phyloP scores from a whole-genome alignment of 2,888 invertebrate genomes.

The Hetaerina titia region DNA sequence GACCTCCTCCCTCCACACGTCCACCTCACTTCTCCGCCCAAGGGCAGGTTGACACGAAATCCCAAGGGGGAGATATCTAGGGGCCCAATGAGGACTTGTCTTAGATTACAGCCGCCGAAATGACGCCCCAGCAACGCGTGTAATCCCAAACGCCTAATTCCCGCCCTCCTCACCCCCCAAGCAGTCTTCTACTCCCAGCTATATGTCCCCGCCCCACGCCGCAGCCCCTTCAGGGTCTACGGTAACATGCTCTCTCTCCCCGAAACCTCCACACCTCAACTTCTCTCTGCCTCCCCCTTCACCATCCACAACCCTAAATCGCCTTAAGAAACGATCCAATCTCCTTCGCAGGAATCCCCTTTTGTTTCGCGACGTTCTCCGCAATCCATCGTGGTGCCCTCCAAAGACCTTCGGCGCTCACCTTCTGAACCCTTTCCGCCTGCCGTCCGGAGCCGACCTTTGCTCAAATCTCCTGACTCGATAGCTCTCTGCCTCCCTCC shows the following conservation, averaged over 20 bases:
- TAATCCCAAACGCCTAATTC: conserved; percentile 32
- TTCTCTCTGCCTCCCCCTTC: not conserved
- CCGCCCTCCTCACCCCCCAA: not conserved
- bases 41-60: not conserved
- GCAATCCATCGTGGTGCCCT: conserved; percentile 14
- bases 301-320: not conserved
- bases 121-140: conserved; percentile 27
- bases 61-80: conserved; percentile 27
- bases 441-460: not conserved
- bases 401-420: not conserved
- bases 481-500: not conserved
- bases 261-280: not conserved
- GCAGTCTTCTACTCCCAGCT: not conserved
- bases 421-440: not conserved
- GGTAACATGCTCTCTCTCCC: not conserved
- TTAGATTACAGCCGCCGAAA: conserved; percentile 39
- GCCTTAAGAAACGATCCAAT: conserved; percentile 35
- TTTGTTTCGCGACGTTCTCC: conserved; percentile 24
- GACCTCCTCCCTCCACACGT: not conserved
- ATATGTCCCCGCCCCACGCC: not conserved
- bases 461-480: not conserved
- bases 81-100: conserved; percentile 14
- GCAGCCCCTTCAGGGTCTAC: not conserved
- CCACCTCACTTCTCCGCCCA: not conserved
- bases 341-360: conserved; percentile 30